A percentile compares a stretch with the other conserved stretches of the same genome.
phyloP scores from a whole-genome alignment of 2,888 invertebrate species.

The Acronicta alni region DNA sequence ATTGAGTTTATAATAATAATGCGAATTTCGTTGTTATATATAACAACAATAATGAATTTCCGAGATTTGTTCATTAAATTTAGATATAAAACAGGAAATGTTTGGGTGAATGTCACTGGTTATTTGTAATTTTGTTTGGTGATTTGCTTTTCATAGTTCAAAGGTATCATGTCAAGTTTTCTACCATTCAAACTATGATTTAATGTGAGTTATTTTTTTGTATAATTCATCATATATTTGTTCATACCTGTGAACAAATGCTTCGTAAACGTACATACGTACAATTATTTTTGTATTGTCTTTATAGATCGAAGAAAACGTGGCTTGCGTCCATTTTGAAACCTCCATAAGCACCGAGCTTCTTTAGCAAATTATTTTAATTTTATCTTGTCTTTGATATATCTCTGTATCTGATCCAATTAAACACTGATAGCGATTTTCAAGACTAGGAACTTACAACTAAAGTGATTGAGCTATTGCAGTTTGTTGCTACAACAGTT shows the following conservation, averaged over 20 bases:
- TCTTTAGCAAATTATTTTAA: too few species aligned
- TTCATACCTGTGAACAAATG: too few species aligned
- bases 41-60: neutral
- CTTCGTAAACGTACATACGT: too few species aligned
- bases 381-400: too few species aligned
- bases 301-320: slow-evolving; percentile 2
- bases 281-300: too few species aligned
- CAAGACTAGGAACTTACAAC: neutral
- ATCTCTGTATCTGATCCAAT: too few species aligned
- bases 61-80: slow-evolving; percentile 9
- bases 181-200: too few species aligned
- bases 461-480: neutral
- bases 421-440: slow-evolving; percentile 1
- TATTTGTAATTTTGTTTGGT: slow-evolving; percentile 3
- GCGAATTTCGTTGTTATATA: neutral
- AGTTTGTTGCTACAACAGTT: slow-evolving; percentile 13
- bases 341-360: neutral
- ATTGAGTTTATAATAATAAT: slow-evolving; percentile 30
- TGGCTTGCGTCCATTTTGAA: slow-evolving; percentile 10
- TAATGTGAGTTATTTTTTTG: too few species aligned
- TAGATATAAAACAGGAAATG: slow-evolving; percentile 6
- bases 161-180: neutral
- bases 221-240: too few species aligned
- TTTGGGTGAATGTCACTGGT: neutral
- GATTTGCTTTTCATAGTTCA: neutral